Conservation (phyloP, 2,888 invertebrate genomes). For the Prosopocoilus inquinatus region DNA sequence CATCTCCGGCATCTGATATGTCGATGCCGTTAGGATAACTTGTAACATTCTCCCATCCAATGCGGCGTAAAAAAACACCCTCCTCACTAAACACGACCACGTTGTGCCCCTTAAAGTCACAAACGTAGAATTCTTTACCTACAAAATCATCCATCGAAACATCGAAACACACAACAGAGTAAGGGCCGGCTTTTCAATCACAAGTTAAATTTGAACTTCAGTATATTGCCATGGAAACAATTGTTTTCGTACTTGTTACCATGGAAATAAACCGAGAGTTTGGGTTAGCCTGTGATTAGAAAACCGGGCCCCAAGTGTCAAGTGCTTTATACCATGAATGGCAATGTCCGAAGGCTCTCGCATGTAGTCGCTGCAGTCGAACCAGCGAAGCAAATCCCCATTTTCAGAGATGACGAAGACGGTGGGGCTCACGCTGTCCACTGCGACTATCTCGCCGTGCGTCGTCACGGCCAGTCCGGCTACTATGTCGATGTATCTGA, state of each 20-base stretch:
- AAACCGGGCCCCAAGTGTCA: not conserved
- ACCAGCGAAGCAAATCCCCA: slow-evolving; percentile 92
- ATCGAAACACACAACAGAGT: slow-evolving; percentile 9
- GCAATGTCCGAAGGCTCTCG: slow-evolving; percentile 96
- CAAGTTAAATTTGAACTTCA: no score
- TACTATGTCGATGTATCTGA: slow-evolving; percentile 85
- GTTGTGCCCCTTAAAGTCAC: slow-evolving; percentile 97
- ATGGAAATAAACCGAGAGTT: slow-evolving; percentile 2
- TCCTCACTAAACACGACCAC: slow-evolving; percentile 94
- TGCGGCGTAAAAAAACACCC: slow-evolving; percentile 86
- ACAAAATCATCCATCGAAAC: slow-evolving; percentile 30
- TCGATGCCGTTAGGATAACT: slow-evolving; percentile 98
- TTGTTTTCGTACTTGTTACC: no score
- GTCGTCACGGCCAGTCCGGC: slow-evolving; percentile 92
- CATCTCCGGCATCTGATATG: slow-evolving; percentile 95
- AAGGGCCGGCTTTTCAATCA: no score
- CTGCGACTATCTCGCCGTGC: slow-evolving; percentile 92
- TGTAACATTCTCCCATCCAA: slow-evolving; percentile 93
- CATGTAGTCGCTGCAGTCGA: slow-evolving; percentile 97
- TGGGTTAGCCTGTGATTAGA: no score
- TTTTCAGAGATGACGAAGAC: slow-evolving; percentile 91
- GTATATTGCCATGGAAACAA: no score
- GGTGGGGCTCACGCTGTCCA: slow-evolving; percentile 95
- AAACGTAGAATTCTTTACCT: slow-evolving; percentile 93
- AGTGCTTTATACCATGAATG: slow-evolving; percentile 74